A percentile compares a stretch with the other conserved stretches of the same genome.
phyloP scores from a whole-genome alignment of 2,888 invertebrate species.

The Leucozona laternaria region DNA sequence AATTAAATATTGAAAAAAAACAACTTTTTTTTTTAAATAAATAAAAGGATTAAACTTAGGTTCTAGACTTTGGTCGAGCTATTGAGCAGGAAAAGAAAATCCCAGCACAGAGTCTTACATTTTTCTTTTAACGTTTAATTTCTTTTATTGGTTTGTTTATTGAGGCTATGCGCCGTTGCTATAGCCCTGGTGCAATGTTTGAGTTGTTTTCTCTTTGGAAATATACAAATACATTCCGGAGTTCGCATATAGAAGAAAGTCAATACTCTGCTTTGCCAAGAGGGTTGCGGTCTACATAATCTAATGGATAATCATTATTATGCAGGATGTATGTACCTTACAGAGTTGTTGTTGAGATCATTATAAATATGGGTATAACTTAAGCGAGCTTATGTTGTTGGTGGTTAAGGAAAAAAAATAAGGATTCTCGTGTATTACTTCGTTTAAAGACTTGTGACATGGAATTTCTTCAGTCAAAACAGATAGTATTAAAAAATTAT shows the following conservation, averaged over 20 bases:
- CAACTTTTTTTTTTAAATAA: neutral
- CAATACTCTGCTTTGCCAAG: slow-evolving; percentile 15
- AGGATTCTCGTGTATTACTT: neutral
- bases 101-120: slow-evolving; percentile 57
- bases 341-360: neutral
- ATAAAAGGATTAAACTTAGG: neutral
- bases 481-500: neutral
- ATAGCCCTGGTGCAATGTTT: slow-evolving; percentile 77
- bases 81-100: slow-evolving; percentile 36
- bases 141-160: slow-evolving; percentile 84
- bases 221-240: slow-evolving; percentile 44
- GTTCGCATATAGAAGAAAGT: slow-evolving; percentile 26
- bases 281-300: neutral
- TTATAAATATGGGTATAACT: neutral
- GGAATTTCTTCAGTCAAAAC: neutral
- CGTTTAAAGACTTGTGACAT: slow-evolving; percentile 22
- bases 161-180: slow-evolving; percentile 83
- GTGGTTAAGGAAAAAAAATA: neutral
- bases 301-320: slow-evolving; percentile 30
- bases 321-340: neutral
- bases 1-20: neutral
- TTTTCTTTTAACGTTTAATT: slow-evolving; percentile 67
- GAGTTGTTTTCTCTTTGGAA: slow-evolving; percentile 24
- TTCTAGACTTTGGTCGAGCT: slow-evolving; percentile 12
- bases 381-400: neutral